A percentile compares a stretch with the other conserved stretches of the same genome.
These are phyloP conservation scores for Leptoteleia sp. DNA, from an alignment of 1,140 invertebrate genomes.

Conservation along the genomic window DNA sequence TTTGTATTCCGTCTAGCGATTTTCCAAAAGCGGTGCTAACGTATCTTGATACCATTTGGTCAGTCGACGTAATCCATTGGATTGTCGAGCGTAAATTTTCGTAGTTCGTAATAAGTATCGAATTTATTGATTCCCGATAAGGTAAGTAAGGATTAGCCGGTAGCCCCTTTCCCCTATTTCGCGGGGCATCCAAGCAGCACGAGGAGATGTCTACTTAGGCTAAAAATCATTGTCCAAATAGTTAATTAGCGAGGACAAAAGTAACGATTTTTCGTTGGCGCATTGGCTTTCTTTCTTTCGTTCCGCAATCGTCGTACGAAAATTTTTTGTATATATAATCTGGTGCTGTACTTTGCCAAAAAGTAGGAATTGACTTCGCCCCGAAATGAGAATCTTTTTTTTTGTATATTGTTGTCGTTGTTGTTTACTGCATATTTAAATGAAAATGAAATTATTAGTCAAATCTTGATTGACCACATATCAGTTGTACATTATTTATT, in stretches of 20 bases:
- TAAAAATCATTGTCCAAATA: too few species aligned
- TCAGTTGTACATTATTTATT: slow-evolving; percentile 43
- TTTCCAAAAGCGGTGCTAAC: slow-evolving; percentile 40
- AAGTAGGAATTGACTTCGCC: slow-evolving; percentile 55
- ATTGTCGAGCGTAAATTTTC: slow-evolving; percentile 33
- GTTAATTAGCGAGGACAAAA: too few species aligned
- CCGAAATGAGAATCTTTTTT: slow-evolving; percentile 12
- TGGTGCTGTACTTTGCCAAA: slow-evolving; percentile 59
- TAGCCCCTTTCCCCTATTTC: too few species aligned
- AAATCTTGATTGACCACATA: slow-evolving; percentile 33
- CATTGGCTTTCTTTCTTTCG: not conserved
- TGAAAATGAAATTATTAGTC: slow-evolving; percentile 20
- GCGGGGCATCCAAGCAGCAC: slow-evolving; percentile 46
- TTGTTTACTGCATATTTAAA: slow-evolving; percentile 39
- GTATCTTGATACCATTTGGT: slow-evolving; percentile 16
- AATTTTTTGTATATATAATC: slow-evolving; percentile 41
- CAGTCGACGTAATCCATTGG: slow-evolving; percentile 7
- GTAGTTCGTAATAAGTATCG: slow-evolving; percentile 35
- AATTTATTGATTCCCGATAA: slow-evolving; percentile 52
- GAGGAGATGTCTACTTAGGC: slow-evolving; percentile 10
- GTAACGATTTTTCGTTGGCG: slow-evolving; percentile 15
- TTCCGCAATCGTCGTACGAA: slow-evolving; percentile 8
- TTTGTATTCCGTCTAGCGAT: slow-evolving; percentile 37
- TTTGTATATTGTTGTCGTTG: slow-evolving; percentile 49
- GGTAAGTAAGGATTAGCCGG: slow-evolving; percentile 55